Evolutionary conservation across 1,140 invertebrate species (phyloP), one percentile per base, ranked within the genome.

Genomic region (Lutraria rhynchaena): DNA sequence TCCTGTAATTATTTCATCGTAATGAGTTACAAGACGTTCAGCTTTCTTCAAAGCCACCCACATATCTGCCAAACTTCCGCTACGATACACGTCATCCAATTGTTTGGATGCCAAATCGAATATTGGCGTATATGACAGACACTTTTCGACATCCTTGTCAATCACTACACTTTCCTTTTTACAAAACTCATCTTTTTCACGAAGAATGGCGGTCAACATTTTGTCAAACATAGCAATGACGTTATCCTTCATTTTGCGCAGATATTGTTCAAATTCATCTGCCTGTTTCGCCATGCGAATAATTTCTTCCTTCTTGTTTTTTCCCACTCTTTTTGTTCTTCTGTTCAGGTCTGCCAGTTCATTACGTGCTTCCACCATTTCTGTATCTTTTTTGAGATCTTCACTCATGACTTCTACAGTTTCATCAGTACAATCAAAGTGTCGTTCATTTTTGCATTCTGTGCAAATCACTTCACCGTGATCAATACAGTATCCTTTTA

Each of bases 121-220:
- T 3, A 55, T 35, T 44, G 49, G 37, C 11, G n/a, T 49, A 22
- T 67, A 17, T 27, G 51, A 31, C 13, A 29, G n/a, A n/a, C 44
- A 67, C 9, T 22, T 46, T 4, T 44, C 7, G 7, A 67, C 33
- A 37, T 78, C 61, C 55, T 78, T 63, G 1, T 31, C 24, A 9
- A 78, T 78, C 19, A 78, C 22, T 19, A 49, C 29, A 35, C 24
- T 37, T 49, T 78, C 75, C 3, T 60, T 33, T 55, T 78, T 78
- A n/a, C 61, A 67, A 53, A 78, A 78, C 13, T 31, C 61, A 35
- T 78, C 75, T 37, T 67, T 78, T 15, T 78, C 75, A 55, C 35
- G 41, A n/a, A 78, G 33, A 67, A 78, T 67, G 13, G 44, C 31
- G 19, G 13, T 24, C 9, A 67, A 17, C 75, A 78, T 78, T 7